Conservation (phyloP, 2,888 invertebrate genomes). For the Nysson spinosus region DNA sequence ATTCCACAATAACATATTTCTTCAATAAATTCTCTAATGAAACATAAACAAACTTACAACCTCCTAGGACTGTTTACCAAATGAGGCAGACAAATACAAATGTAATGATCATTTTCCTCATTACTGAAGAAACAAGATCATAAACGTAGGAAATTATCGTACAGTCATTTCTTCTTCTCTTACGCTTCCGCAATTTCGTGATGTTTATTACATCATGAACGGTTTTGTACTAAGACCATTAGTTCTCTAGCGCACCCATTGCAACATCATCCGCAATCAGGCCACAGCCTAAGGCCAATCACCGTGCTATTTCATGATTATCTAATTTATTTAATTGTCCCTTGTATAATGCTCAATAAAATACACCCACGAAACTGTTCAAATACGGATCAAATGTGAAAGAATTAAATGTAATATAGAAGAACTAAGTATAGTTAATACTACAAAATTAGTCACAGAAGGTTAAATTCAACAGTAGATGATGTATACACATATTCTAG, state of each 20-base stretch:
- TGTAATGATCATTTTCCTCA: neutral
- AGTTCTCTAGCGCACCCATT: neutral
- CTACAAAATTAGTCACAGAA: no score
- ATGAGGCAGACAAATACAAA: neutral
- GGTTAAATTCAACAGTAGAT: no score
- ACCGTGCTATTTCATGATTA: conserved; percentile 1
- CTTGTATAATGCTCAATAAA: no score
- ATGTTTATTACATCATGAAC: conserved; percentile 3
- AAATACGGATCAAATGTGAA: no score
- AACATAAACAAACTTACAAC: no score
- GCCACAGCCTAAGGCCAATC: neutral
- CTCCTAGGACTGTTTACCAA: no score
- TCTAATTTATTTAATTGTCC: no score
- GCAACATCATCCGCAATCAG: neutral
- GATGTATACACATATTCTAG: no score
- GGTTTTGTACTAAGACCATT: neutral
- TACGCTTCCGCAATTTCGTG: conserved; percentile 7
- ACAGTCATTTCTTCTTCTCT: conserved; percentile 1
- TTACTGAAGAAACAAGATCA: neutral
- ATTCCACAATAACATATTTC: no score
- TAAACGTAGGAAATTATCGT: conserved; percentile 3
- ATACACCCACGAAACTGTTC: no score
- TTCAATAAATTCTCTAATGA: neutral
- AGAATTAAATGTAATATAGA: no score
- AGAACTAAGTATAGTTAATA: no score